Conservation (phyloP, 2,888 invertebrate species). For the Cybosia mesomella region DNA sequence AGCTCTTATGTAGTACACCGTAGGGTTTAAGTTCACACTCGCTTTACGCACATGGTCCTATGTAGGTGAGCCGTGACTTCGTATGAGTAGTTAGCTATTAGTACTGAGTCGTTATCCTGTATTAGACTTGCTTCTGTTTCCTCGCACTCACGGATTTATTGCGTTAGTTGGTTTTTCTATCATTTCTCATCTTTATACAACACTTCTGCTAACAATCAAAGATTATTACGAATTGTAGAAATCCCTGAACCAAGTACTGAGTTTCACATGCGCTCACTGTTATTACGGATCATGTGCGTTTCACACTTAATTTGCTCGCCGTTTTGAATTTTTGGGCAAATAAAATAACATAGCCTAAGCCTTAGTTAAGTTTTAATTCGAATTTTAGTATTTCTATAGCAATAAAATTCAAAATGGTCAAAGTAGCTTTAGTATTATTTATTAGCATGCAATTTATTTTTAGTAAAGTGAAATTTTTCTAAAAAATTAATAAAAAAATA, state of each 20-base stretch:
- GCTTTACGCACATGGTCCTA: constrained; percentile 51
- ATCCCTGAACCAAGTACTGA: not conserved
- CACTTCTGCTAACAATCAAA: not conserved
- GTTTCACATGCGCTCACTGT: constrained; percentile 57
- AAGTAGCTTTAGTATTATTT: constrained; percentile 81
- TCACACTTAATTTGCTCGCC: constrained; percentile 65
- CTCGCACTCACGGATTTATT: constrained; percentile 15
- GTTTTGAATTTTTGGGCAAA: constrained; percentile 65
- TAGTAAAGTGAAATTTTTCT: constrained; percentile 57
- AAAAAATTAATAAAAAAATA: constrained; percentile 63
- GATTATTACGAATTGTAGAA: not conserved
- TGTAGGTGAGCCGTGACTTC: constrained; percentile 30
- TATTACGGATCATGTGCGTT: constrained; percentile 66
- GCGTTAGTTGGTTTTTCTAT: not conserved
- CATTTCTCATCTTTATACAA: not conserved
- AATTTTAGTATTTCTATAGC: constrained; percentile 36
- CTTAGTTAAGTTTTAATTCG: constrained; percentile 28
- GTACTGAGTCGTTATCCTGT: not conserved
- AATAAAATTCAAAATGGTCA: constrained; percentile 63
- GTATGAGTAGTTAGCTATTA: constrained; percentile 7
- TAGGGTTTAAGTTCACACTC: constrained; percentile 51
- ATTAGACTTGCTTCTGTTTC: not conserved
- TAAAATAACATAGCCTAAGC: constrained; percentile 36
- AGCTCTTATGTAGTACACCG: constrained; percentile 63
- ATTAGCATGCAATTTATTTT: constrained; percentile 82